phyloP scores from a whole-genome alignment of 1,140 invertebrate species.

The Homarus americanus region DNA sequence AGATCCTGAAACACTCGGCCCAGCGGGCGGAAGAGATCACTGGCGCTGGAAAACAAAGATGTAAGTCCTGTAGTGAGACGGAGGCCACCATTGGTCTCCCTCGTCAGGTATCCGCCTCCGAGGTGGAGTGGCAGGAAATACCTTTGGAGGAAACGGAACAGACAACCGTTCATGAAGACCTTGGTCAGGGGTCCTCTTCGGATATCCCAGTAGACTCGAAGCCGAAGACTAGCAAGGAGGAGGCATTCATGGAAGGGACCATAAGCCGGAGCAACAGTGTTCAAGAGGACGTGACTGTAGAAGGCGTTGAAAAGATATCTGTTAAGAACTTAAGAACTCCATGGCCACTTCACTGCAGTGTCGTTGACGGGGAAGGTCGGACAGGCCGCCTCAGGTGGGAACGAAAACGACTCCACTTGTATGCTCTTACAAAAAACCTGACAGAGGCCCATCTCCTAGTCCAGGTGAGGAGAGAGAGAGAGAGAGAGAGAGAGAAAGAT shows the following conservation, averaged over 20 bases:
- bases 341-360: slow-evolving; percentile 6
- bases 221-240: neutral
- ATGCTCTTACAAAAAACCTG: neutral
- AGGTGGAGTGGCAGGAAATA: neutral
- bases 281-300: neutral
- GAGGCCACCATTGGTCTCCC: neutral
- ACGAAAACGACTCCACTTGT: neutral
- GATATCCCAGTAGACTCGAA: neutral
- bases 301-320: neutral
- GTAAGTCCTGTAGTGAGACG: neutral
- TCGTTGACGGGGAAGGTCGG: neutral
- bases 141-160: neutral
- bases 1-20: neutral
- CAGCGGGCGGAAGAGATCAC: neutral
- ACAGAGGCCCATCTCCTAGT: neutral
- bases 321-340: neutral
- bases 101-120: neutral
- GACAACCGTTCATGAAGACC: neutral
- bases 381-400: neutral
- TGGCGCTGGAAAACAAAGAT: neutral
- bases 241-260: neutral
- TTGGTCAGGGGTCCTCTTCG: neutral
- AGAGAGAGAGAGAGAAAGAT: no score
- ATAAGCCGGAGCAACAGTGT: neutral
- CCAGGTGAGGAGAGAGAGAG: no score